A percentile compares a stretch with the other conserved stretches of the same genome.
Evolutionary conservation across 2,113 vertebrate species (phyloP).

Genomic region (Cepphus grylle): DNA sequence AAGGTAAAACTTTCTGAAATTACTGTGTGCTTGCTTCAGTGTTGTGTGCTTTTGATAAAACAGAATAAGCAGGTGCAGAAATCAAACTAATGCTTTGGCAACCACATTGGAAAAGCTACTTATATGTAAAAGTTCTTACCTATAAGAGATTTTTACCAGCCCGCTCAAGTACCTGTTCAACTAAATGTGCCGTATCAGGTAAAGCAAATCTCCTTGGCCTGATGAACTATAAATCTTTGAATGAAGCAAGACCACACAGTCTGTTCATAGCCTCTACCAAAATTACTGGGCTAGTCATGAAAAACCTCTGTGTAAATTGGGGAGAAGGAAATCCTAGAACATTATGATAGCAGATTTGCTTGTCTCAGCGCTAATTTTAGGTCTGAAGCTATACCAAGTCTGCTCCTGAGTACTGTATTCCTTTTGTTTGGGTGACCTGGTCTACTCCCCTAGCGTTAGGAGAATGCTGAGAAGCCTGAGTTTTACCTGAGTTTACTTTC

Average conservation of each 20-base stretch:
- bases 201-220: background rate
- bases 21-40: background rate
- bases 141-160: background rate
- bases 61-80: background rate
- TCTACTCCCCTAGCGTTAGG: background rate
- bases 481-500: background rate
- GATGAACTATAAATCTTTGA: background rate
- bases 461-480: background rate
- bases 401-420: background rate
- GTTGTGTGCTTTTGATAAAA: background rate
- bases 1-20: background rate
- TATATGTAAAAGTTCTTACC: background rate
- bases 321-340: background rate
- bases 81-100: background rate
- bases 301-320: background rate
- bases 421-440: background rate
- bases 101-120: background rate
- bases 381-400: background rate
- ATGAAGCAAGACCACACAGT: background rate
- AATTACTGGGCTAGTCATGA: background rate
- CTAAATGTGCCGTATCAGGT: background rate
- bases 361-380: background rate
- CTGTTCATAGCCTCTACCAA: background rate
- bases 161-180: background rate
- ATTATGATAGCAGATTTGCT: background rate